Percentiles rank a stretch among this genome's conserved stretches.
Conservation (phyloP, 1,140 invertebrate species). For the Catajapyx aquilonaris region DNA sequence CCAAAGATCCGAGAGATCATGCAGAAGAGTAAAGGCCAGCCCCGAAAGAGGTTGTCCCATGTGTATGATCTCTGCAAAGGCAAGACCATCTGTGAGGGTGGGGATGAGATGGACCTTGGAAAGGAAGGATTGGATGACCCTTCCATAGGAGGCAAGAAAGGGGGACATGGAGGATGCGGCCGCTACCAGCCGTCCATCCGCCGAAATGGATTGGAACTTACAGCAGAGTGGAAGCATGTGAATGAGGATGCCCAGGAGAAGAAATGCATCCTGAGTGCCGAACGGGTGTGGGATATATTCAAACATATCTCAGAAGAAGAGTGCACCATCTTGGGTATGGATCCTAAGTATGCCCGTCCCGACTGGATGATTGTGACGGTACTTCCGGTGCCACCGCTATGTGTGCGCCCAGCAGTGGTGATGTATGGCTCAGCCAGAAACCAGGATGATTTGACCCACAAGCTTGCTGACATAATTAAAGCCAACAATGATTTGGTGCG, state of each 20-base stretch:
- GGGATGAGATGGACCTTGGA: constrained; percentile 86
- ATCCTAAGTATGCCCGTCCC: constrained; percentile 83
- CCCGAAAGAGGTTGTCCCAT: constrained; percentile 76
- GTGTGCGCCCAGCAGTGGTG: constrained; percentile 79
- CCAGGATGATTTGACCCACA: constrained; percentile 97
- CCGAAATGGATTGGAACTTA: constrained; percentile 71
- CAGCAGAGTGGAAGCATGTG: constrained; percentile 92
- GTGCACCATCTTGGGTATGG: constrained; percentile 86
- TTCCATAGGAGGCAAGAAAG: constrained; percentile 18
- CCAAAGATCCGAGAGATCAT: constrained; percentile 96
- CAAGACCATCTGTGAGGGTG: constrained; percentile 95
- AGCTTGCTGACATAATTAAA: constrained; percentile 97
- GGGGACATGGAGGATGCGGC: constrained; percentile 88
- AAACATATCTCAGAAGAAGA: constrained; percentile 94
- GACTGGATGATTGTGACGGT: constrained; percentile 99
- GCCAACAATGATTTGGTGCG: constrained; percentile 88
- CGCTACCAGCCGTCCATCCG: constrained; percentile 87
- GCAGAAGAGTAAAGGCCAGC: constrained; percentile 91
- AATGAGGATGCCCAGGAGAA: constrained; percentile 97
- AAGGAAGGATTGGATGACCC: constrained; percentile 35
- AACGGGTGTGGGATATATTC: constrained; percentile 89
- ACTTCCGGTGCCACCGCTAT: constrained; percentile 87
- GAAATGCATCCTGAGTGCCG: constrained; percentile 79
- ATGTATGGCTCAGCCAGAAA: constrained; percentile 98
- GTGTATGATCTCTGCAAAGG: constrained; percentile 97